These are phyloP conservation scores for Loris lydekkerianus DNA, from an alignment of 2,797 vertebrate species.

Conservation along the genomic window DNA sequence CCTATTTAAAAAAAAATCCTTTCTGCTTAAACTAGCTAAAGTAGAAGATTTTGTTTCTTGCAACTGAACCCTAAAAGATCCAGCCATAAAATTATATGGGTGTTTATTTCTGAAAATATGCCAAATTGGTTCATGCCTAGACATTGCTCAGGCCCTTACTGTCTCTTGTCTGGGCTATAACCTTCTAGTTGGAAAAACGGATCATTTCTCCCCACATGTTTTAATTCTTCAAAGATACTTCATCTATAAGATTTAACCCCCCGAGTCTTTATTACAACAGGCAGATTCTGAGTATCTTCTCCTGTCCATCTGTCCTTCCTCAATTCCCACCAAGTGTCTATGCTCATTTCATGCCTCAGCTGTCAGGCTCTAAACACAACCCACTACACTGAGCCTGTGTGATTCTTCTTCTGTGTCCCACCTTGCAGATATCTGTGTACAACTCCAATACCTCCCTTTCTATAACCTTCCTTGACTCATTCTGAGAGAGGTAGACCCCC, in stretches of 20 bases:
- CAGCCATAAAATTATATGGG: background rate
- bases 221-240: constrained; percentile 27
- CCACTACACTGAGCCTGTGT: background rate
- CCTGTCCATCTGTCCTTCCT: background rate
- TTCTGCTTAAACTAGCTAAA: background rate
- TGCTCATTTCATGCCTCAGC: background rate
- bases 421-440: background rate
- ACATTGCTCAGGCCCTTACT: background rate
- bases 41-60: background rate
- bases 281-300: background rate
- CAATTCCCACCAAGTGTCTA: background rate
- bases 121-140: background rate
- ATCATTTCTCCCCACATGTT: background rate
- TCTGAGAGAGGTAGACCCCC: background rate
- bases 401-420: background rate
- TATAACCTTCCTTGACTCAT: background rate
- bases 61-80: background rate
- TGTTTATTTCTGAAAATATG: background rate
- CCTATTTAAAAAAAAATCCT: background rate
- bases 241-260: background rate
- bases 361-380: background rate
- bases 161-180: background rate
- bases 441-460: background rate
- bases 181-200: background rate
- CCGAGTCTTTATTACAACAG: background rate